Conservation (phyloP, 1,140 invertebrate genomes). For the Medauroidea extradentata region DNA sequence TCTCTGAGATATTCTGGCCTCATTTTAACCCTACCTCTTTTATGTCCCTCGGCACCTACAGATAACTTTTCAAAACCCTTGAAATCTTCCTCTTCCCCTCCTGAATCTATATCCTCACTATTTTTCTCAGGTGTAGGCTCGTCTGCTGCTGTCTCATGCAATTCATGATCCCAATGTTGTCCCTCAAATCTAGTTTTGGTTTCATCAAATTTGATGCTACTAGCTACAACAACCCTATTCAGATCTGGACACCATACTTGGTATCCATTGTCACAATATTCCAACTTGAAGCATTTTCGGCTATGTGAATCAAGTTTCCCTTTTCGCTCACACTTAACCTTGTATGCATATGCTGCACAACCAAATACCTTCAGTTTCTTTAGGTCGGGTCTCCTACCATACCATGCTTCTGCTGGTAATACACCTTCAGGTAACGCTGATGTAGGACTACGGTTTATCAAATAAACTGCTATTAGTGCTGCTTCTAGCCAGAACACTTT, state of each 20-base stretch:
- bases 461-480: slow-evolving; percentile 38
- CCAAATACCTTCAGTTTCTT: not conserved
- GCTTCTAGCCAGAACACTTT: slow-evolving; percentile 46
- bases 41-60: not conserved
- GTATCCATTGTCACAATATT: not conserved
- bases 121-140: not conserved
- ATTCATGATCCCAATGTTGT: not conserved
- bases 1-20: not conserved
- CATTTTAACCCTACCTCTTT: not conserved
- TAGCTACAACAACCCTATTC: not conserved
- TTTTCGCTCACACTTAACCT: not conserved
- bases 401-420: not conserved
- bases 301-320: not conserved
- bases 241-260: not conserved
- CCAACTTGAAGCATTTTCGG: not conserved
- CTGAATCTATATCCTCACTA: not conserved
- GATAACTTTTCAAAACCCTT: not conserved
- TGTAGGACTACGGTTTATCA: slow-evolving; percentile 38
- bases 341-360: not conserved
- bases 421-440: not conserved
- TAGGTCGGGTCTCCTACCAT: not conserved
- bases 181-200: not conserved
- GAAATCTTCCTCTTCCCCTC: not conserved
- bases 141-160: not conserved
- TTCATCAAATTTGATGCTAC: not conserved